These are phyloP conservation scores for Hydropsyche tenuis DNA, from an alignment of 1,140 invertebrate genomes.

Conservation along the genomic window DNA sequence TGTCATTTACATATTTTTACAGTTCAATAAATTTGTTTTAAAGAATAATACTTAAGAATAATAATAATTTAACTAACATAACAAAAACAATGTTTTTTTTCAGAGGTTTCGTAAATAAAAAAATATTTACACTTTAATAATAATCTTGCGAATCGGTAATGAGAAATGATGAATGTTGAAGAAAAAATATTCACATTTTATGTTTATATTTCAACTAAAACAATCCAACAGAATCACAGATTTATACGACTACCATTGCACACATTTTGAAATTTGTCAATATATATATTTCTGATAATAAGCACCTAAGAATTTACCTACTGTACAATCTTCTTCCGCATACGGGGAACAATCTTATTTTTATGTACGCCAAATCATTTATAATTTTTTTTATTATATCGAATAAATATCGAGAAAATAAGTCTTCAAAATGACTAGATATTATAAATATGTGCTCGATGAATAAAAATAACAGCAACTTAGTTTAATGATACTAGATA, in stretches of 20 bases:
- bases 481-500: constrained; percentile 39
- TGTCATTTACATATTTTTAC: constrained; percentile 23
- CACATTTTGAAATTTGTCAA: constrained; percentile 44
- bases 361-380: constrained; percentile 41
- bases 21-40: constrained; percentile 5
- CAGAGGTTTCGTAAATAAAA: background rate
- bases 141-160: background rate
- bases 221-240: constrained; percentile 49
- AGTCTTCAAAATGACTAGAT: constrained; percentile 47
- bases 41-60: background rate
- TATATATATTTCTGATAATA: constrained; percentile 41
- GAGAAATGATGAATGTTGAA: constrained; percentile 21
- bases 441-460: constrained; percentile 35
- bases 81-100: constrained; percentile 13
- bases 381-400: constrained; percentile 39
- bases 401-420: constrained; percentile 45
- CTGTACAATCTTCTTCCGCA: constrained; percentile 44
- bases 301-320: constrained; percentile 50
- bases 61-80: background rate
- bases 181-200: constrained; percentile 43
- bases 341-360: constrained; percentile 38
- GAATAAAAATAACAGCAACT: constrained; percentile 40
- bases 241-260: constrained; percentile 49
- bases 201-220: constrained; percentile 46
- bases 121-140: constrained; percentile 21